phyloP scores from a whole-genome alignment of 2,113 vertebrate genomes.

The Scartelaos histophorus region DNA sequence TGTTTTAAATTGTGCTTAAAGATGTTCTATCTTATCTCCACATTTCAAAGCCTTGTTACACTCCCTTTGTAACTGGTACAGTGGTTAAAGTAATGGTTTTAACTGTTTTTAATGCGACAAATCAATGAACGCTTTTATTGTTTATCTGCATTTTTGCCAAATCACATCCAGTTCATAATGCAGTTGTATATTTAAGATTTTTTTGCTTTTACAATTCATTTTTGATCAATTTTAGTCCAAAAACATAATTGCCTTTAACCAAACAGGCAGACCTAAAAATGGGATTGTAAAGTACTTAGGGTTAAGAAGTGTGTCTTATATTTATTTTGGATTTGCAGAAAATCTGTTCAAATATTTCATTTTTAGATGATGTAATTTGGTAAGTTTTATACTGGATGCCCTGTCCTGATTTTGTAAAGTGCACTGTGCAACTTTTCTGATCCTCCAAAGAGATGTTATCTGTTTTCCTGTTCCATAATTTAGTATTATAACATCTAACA shows the following conservation, averaged over 20 bases:
- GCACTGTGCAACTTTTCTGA: too few species aligned
- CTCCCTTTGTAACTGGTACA: conserved; percentile 15
- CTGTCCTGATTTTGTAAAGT: background rate
- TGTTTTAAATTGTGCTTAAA: conserved; percentile 23
- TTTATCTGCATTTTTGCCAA: conserved; percentile 4
- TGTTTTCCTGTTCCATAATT: too few species aligned
- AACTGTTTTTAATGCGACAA: conserved; percentile 3
- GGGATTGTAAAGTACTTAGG: too few species aligned
- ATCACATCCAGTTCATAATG: background rate
- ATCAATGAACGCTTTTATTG: conserved; percentile 4
- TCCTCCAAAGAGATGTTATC: too few species aligned
- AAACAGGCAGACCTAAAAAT: too few species aligned
- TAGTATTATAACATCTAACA: too few species aligned
- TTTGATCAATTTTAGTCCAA: background rate
- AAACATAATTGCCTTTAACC: background rate
- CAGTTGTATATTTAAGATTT: background rate
- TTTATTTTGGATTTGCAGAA: background rate
- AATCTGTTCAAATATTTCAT: too few species aligned
- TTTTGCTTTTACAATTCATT: background rate
- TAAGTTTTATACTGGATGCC: too few species aligned
- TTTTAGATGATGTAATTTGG: too few species aligned
- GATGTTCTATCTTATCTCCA: conserved; percentile 10
- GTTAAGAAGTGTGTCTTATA: background rate
- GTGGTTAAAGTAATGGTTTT: conserved; percentile 12
- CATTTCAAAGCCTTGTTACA: conserved; percentile 22